Conservation (phyloP, 2,888 invertebrate species). For the Bedellia somnulentella region DNA sequence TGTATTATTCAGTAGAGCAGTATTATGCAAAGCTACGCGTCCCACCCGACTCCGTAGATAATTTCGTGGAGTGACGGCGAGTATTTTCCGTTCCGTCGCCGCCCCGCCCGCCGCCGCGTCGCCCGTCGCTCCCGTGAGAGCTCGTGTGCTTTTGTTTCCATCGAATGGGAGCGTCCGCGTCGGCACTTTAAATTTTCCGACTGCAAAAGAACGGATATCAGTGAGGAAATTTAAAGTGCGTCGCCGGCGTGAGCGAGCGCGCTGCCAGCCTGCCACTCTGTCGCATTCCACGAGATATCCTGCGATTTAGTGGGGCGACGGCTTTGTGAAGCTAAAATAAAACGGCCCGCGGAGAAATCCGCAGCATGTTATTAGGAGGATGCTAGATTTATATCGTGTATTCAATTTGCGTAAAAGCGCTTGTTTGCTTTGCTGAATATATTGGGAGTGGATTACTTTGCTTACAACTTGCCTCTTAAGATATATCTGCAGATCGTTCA, state of each 20-base stretch:
- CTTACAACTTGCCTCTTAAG: too few relatives aligned
- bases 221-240: conserved; percentile 36
- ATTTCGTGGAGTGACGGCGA: conserved; percentile 5
- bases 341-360: conserved; percentile 52
- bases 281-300: conserved; percentile 31
- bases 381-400: conserved; percentile 51
- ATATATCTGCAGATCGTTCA: conserved; percentile 23
- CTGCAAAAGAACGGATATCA: conserved; percentile 30
- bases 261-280: conserved; percentile 10
- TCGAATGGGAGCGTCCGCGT: conserved; percentile 23
- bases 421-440: conserved; percentile 20
- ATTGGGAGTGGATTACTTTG: conserved; percentile 17
- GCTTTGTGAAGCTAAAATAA: conserved; percentile 51
- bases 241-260: conserved; percentile 16
- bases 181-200: conserved; percentile 44
- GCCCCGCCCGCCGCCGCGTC: too few relatives aligned
- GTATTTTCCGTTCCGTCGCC: background rate
- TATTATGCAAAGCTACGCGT: conserved; percentile 29
- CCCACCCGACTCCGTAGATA: conserved; percentile 4
- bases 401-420: conserved; percentile 53
- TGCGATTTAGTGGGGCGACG: conserved; percentile 47
- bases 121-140: too few relatives aligned
- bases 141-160: conserved; percentile 4
- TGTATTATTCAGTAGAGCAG: conserved; percentile 12
- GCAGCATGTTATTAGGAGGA: conserved; percentile 47